phyloP scores from a whole-genome alignment of 1,140 invertebrate genomes.

The Drosophila neocordata region DNA sequence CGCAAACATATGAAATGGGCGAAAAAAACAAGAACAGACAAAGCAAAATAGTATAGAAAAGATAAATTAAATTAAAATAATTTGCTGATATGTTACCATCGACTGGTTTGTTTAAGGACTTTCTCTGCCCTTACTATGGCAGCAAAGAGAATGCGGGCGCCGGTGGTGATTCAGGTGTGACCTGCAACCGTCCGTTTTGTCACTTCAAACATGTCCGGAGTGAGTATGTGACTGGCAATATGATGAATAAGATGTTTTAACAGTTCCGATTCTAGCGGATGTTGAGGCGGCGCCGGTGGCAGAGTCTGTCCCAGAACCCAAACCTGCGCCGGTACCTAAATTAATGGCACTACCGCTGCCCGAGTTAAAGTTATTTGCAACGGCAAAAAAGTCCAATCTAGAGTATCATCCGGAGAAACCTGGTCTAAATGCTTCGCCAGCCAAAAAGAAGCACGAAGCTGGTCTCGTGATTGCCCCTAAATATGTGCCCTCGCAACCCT shows the following conservation, averaged over 20 bases:
- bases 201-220: slow-evolving; percentile 92
- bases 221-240: slow-evolving; percentile 57
- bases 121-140: slow-evolving; percentile 92
- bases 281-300: slow-evolving; percentile 37
- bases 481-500: slow-evolving; percentile 80
- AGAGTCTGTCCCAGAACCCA: slow-evolving; percentile 56
- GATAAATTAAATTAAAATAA: slow-evolving; percentile 31
- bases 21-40: slow-evolving; percentile 37
- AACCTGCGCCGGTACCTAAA: slow-evolving; percentile 60
- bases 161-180: slow-evolving; percentile 32
- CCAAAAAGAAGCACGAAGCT: slow-evolving; percentile 43
- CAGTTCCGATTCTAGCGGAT: slow-evolving; percentile 54
- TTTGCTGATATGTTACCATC: slow-evolving; percentile 89
- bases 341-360: slow-evolving; percentile 68
- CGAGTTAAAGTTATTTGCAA: slow-evolving; percentile 47
- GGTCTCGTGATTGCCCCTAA: slow-evolving; percentile 65
- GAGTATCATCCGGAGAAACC: slow-evolving; percentile 80
- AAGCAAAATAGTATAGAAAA: slow-evolving; percentile 13
- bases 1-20: slow-evolving; percentile 36
- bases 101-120: slow-evolving; percentile 92
- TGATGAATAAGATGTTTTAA: not conserved
- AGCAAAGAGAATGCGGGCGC: slow-evolving; percentile 78
- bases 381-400: slow-evolving; percentile 60
- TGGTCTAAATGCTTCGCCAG: slow-evolving; percentile 70
- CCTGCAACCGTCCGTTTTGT: slow-evolving; percentile 93